Conservation (phyloP, 2,888 invertebrate species). For the Cheilosia vulpina region DNA sequence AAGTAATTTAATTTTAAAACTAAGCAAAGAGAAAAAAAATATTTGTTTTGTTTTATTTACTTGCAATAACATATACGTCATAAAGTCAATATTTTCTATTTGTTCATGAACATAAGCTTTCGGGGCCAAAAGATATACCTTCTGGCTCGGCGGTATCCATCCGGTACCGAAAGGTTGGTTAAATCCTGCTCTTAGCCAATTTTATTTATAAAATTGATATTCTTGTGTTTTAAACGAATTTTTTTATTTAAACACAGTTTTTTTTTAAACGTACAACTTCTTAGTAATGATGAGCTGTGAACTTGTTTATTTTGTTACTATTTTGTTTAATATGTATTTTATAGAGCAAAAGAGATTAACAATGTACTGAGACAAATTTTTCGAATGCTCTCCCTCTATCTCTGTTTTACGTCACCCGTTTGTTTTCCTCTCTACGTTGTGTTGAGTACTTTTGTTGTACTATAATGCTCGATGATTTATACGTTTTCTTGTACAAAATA, state of each 20-base stretch:
- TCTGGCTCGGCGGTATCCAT: constrained; percentile 79
- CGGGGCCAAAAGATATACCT: constrained; percentile 80
- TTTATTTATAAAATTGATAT: constrained; percentile 22
- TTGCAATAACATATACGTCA: constrained; percentile 58
- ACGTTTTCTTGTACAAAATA: constrained; percentile 30
- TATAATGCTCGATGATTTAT: constrained; percentile 48
- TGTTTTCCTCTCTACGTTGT: constrained; percentile 58
- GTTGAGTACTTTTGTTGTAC: constrained; percentile 65
- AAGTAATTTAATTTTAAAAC: constrained; percentile 27
- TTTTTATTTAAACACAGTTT: constrained; percentile 28
- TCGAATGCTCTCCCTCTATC: constrained; percentile 44
- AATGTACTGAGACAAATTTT: constrained; percentile 60
- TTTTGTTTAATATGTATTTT: constrained; percentile 11
- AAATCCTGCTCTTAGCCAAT: constrained; percentile 58
- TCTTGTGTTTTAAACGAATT: background rate
- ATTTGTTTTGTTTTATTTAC: constrained; percentile 40
- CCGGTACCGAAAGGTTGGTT: constrained; percentile 80
- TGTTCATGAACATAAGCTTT: constrained; percentile 77
- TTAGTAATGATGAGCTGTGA: constrained; percentile 13
- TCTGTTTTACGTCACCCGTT: constrained; percentile 38
- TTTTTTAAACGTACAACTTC: background rate
- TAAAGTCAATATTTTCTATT: constrained; percentile 74
- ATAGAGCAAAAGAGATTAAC: constrained; percentile 51
- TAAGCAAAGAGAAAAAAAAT: constrained; percentile 11
- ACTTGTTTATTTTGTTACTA: background rate